phyloP scores from a whole-genome alignment of 2,113 vertebrate genomes.

The Azemiops feae region DNA sequence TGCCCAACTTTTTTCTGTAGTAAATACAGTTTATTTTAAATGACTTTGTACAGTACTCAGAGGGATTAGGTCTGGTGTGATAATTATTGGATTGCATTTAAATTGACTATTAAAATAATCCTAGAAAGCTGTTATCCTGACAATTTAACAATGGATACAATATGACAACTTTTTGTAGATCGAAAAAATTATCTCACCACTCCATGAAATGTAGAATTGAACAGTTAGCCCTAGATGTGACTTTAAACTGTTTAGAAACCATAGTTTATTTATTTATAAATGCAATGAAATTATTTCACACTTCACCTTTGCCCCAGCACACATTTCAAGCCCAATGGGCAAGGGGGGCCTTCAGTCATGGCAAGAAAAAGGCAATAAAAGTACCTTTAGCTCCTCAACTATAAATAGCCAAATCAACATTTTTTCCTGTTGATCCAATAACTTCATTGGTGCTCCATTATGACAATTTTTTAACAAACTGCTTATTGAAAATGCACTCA shows the following conservation, averaged over 20 bases:
- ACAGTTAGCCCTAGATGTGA: not conserved
- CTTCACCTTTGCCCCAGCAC: not conserved
- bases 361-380: slow-evolving; percentile 20
- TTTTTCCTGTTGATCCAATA: not conserved
- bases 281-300: slow-evolving; percentile 12
- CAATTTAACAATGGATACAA: not conserved
- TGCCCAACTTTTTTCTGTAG: slow-evolving; percentile 36
- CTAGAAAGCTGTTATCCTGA: not conserved
- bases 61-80: slow-evolving; percentile 20
- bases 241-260: not conserved
- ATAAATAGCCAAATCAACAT: not conserved
- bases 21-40: not conserved
- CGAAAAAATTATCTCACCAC: not conserved
- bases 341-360: fast-evolving
- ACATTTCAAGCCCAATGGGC: not conserved
- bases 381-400: slow-evolving; percentile 24
- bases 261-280: slow-evolving; percentile 45
- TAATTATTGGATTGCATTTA: not conserved
- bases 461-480: slow-evolving; percentile 7
- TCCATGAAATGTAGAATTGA: not conserved
- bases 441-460: slow-evolving; percentile 5
- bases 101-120: not conserved
- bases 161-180: not conserved
- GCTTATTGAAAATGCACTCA: not conserved
- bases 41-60: slow-evolving; percentile 5